Conservation (phyloP, 2,797 vertebrate species). For the Uromys caudimaculatus region DNA sequence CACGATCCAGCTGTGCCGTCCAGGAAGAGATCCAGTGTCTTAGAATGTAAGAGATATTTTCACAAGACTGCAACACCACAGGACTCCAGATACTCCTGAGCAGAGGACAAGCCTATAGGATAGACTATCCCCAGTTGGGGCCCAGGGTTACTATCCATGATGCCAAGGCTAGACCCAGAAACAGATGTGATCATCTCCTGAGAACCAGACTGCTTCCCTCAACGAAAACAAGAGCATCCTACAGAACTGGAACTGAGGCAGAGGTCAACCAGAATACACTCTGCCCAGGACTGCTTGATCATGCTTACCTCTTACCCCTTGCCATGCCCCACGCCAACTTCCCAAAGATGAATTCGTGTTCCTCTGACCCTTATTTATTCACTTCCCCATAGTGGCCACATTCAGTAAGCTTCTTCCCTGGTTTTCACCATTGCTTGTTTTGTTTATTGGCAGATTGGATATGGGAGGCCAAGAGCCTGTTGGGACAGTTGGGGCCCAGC, state of each 20-base stretch:
- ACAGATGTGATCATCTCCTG: background rate
- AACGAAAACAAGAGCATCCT: background rate
- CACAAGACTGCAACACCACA: background rate
- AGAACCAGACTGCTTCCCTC: background rate
- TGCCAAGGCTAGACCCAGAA: background rate
- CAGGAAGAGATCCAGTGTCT: background rate
- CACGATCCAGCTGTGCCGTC: background rate
- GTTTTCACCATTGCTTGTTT: background rate
- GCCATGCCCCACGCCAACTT: background rate
- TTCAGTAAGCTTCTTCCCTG: background rate
- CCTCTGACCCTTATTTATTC: background rate
- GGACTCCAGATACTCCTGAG: background rate
- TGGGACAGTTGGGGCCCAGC: background rate
- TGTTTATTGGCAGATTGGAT: background rate
- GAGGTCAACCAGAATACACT: background rate
- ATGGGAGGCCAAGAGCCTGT: background rate
- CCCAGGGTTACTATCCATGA: background rate
- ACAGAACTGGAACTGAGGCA: background rate
- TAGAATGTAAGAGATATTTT: background rate
- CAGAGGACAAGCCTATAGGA: background rate
- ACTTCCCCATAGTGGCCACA: background rate
- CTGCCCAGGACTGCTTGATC: background rate
- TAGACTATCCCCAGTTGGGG: background rate
- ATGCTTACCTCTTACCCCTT: background rate
- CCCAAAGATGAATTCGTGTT: background rate